Evolutionary conservation across 1,140 invertebrate species (phyloP).

Genomic region (Rhopalosiphum padi): DNA sequence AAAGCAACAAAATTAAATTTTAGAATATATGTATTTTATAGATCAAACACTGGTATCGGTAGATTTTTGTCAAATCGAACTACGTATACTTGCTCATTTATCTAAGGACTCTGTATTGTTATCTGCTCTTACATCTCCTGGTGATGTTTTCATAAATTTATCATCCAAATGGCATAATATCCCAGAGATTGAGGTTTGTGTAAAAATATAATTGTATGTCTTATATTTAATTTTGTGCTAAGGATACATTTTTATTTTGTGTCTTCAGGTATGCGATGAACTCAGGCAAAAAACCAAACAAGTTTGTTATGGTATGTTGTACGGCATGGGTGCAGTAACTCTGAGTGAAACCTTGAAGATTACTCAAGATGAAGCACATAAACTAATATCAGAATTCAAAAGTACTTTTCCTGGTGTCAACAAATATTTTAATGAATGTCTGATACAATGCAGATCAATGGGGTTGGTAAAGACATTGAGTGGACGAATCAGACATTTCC

Average conservation of each 20-base stretch:
- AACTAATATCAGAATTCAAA: conserved; percentile 85
- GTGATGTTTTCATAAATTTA: conserved; percentile 88
- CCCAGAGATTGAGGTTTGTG: conserved; percentile 68
- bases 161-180: conserved; percentile 83
- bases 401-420: conserved; percentile 76
- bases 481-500: conserved; percentile 80
- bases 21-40: conserved; percentile 49
- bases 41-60: conserved; percentile 80
- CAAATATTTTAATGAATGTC: conserved; percentile 71
- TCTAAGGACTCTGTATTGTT: conserved; percentile 79
- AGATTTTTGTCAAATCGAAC: conserved; percentile 95
- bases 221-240: neutral
- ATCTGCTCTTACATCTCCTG: conserved; percentile 67
- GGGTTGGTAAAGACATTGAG: conserved; percentile 87
- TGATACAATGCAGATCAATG: conserved; percentile 73
- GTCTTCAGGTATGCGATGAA: conserved; percentile 72
- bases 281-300: conserved; percentile 89
- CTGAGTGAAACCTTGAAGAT: conserved; percentile 83
- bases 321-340: conserved; percentile 92
- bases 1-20: neutral
- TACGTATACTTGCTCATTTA: conserved; percentile 91
- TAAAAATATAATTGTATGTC: neutral
- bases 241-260: conserved; percentile 51
- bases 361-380: conserved; percentile 79
- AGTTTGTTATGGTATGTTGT: conserved; percentile 96